Conservation (phyloP, 2,888 invertebrate genomes). For the Philaethria dido region DNA sequence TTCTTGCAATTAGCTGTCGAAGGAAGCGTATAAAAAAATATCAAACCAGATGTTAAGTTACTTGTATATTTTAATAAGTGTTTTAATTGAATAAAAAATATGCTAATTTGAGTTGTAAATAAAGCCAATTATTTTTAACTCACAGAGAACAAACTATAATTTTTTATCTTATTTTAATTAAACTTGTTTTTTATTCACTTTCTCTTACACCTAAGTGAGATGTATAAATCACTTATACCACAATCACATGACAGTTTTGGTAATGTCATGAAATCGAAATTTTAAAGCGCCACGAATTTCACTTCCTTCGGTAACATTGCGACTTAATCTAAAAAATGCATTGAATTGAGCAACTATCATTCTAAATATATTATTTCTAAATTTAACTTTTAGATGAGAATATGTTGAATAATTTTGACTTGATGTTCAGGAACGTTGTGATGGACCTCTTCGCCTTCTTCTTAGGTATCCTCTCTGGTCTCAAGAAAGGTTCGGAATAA, state of each 20-base stretch:
- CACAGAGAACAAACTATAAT: background rate
- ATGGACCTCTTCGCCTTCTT: slow-evolving; percentile 79
- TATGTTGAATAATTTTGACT: slow-evolving; percentile 77
- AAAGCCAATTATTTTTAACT: background rate
- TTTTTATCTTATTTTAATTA: slow-evolving; percentile 2
- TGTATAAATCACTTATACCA: slow-evolving; percentile 6
- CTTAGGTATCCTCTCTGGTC: slow-evolving; percentile 66
- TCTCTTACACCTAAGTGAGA: background rate
- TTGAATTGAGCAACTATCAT: slow-evolving; percentile 74
- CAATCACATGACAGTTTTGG: slow-evolving; percentile 12
- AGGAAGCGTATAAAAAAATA: background rate
- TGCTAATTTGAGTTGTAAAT: background rate
- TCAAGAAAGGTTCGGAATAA: slow-evolving; percentile 72
- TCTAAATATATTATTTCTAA: slow-evolving; percentile 41
- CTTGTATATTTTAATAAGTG: background rate
- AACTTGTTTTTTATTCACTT: slow-evolving; percentile 9
- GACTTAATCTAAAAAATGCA: slow-evolving; percentile 66
- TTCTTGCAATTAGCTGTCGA: background rate
- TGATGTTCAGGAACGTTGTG: slow-evolving; percentile 75
- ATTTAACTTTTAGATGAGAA: slow-evolving; percentile 74
- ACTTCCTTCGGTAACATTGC: slow-evolving; percentile 21
- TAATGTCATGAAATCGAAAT: slow-evolving; percentile 18
- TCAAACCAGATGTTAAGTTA: background rate
- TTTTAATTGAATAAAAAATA: background rate
- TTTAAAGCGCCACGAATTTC: slow-evolving; percentile 4